These are phyloP conservation scores for Poeciliopsis gracilis DNA, from an alignment of 2,797 vertebrate species.

Conservation along the genomic window DNA sequence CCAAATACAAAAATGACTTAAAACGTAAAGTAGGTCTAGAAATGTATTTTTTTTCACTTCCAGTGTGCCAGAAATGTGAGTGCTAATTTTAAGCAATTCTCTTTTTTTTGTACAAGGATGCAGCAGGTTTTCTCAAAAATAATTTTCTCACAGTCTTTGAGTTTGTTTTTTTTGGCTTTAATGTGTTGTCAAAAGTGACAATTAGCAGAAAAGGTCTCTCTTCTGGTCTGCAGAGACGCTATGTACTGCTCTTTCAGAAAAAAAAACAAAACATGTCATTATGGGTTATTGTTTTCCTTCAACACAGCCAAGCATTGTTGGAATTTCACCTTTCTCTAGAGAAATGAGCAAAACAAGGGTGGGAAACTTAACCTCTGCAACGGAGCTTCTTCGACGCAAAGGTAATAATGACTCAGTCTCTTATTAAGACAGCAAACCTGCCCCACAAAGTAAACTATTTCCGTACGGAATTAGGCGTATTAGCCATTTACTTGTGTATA, in stretches of 20 bases:
- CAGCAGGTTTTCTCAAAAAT: background rate
- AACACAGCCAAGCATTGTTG: background rate
- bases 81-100: background rate
- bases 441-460: background rate
- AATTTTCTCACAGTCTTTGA: background rate
- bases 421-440: background rate
- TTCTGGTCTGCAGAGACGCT: conserved; percentile 2
- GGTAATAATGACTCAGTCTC: background rate
- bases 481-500: background rate
- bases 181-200: conserved; percentile 3
- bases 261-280: conserved; percentile 24
- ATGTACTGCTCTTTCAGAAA: background rate
- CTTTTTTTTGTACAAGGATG: background rate
- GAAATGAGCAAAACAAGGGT: background rate
- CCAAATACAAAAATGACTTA: background rate
- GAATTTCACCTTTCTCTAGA: conserved; percentile 1
- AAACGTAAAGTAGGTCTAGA: background rate
- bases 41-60: background rate
- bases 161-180: background rate
- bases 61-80: background rate
- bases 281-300: conserved; percentile 1
- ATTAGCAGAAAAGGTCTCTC: background rate
- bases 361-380: background rate
- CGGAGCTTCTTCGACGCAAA: background rate
- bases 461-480: background rate